Base-by-base conservation (phyloP, 2,797 vertebrate genomes). In the Megalops cyprinoides region DNA sequence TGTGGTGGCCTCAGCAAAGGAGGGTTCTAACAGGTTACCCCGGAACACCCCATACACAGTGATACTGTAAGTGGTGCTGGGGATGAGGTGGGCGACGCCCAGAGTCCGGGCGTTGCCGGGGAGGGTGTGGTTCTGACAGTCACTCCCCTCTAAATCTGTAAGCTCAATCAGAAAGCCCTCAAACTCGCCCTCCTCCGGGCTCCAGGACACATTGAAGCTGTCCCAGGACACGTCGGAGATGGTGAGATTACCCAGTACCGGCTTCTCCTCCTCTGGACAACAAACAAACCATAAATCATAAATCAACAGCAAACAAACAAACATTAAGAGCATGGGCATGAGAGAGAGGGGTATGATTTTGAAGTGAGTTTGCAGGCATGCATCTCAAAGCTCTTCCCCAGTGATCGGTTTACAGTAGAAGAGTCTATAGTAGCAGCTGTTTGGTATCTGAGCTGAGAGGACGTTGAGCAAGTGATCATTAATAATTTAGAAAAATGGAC, bases 111-210 rank as follows among this genome's bases (percentile, higher is more conserved):
- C 93, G 39, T 88, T 90, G 7, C 96, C 96, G 0, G 94, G 95
- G 56, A 98, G 90, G 0, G 95, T 96, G 88, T 97, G 87, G 77
- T 95, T 97, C 86, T 89, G 87, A 81, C 83, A 85, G 20, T 93
- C 92, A 0, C 93, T 84, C 69, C 89, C 90, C 76, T 95, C 94
- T 80, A 93, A 14, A 88, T 98, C 97, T 91, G 94, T 95, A 91
- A 98, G 94, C 93, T 97, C 96, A 88, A 98, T 87, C 87, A 98
- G 89, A 96, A 98, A 98, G 92, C 83, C 94, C 89, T 98, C 95
- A 94, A 92, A 99, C 76, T 90, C 91, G 77, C 93, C 90, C 82
- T 93, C 93, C 0, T 90, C 92, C 0, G 94, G 94, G 18, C 85
- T 96, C 98, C 98, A 99, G 91, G 94, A 94, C 83, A 96, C 93